These are phyloP conservation scores for Hydrotaea cyrtoneurina DNA, from an alignment of 2,888 invertebrate species.

Conservation along the genomic window DNA sequence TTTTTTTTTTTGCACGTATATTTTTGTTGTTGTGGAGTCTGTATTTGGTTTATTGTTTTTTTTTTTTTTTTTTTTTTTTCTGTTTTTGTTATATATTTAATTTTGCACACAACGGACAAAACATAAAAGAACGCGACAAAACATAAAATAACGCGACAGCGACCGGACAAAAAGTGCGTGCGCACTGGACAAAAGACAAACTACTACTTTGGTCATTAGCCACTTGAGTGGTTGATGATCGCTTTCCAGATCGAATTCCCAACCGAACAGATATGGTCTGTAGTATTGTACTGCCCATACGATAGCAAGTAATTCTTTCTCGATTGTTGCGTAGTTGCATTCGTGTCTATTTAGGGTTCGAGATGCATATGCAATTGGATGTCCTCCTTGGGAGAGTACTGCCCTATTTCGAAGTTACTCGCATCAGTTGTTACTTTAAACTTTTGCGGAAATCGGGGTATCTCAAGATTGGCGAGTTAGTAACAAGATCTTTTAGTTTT, in stretches of 20 bases:
- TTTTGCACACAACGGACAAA: too few relatives aligned
- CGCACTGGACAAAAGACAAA: too few relatives aligned
- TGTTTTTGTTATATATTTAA: too few relatives aligned
- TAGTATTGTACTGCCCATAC: conserved; percentile 48
- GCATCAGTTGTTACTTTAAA: conserved; percentile 37
- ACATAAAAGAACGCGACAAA: too few relatives aligned
- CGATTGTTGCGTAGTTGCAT: conserved; percentile 53
- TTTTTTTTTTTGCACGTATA: too few relatives aligned
- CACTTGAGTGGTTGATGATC: conserved; percentile 33
- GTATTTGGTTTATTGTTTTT: too few relatives aligned
- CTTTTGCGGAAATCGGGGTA: conserved; percentile 42
- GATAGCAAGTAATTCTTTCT: conserved; percentile 52
- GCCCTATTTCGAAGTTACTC: conserved; percentile 50
- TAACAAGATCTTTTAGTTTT: conserved; percentile 42
- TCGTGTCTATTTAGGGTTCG: too few relatives aligned
- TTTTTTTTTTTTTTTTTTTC: too few relatives aligned
- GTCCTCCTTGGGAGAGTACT: conserved; percentile 39
- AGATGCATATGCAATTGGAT: conserved; percentile 49
- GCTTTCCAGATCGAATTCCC: conserved; percentile 43
- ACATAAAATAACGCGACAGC: too few relatives aligned
- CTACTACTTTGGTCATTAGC: conserved; percentile 28
- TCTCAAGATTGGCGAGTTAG: conserved; percentile 37
- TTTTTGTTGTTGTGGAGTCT: too few relatives aligned
- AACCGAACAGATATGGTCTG: conserved; percentile 44
- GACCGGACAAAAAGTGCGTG: too few relatives aligned